Evolutionary conservation across 2,888 invertebrate genomes (phyloP).

Genomic region (Melanargia galathea): DNA sequence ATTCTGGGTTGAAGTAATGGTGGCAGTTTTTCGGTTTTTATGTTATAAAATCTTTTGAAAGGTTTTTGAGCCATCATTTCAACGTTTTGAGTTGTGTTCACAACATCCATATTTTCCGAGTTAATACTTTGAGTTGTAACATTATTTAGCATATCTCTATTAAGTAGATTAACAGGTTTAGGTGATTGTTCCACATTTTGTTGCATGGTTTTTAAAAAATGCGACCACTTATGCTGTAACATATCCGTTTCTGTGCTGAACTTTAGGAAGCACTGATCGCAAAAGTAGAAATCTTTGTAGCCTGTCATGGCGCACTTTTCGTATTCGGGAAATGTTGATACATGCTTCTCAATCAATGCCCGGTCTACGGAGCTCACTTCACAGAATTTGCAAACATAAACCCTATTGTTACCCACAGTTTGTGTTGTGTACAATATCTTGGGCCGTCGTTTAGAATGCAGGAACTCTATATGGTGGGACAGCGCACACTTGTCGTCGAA

Average conservation of each 20-base stretch:
- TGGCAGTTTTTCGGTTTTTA: constrained; percentile 54
- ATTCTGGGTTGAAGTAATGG: constrained; percentile 55
- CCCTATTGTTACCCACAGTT: constrained; percentile 53
- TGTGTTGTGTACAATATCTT: constrained; percentile 51
- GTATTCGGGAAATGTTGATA: constrained; percentile 58
- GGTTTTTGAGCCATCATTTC: constrained; percentile 28
- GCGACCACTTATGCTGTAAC: constrained; percentile 72
- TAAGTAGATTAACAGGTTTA: neutral
- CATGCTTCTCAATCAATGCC: constrained; percentile 56
- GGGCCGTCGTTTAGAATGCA: constrained; percentile 58
- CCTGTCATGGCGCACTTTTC: constrained; percentile 60
- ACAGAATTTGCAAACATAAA: constrained; percentile 67
- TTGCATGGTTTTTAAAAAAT: constrained; percentile 56
- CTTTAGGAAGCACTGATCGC: constrained; percentile 64
- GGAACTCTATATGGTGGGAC: constrained; percentile 61
- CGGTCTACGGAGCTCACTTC: constrained; percentile 59
- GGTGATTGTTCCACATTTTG: constrained; percentile 45
- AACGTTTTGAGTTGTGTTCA: neutral
- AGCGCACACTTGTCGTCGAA: constrained; percentile 60
- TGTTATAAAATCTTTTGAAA: constrained; percentile 45
- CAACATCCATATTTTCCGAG: neutral
- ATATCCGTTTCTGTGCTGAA: constrained; percentile 64
- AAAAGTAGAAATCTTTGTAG: constrained; percentile 66
- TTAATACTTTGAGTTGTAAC: neutral
- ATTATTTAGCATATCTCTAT: neutral